These are phyloP conservation scores for Entomobrya proxima DNA, from an alignment of 2,888 invertebrate species.

Conservation along the genomic window DNA sequence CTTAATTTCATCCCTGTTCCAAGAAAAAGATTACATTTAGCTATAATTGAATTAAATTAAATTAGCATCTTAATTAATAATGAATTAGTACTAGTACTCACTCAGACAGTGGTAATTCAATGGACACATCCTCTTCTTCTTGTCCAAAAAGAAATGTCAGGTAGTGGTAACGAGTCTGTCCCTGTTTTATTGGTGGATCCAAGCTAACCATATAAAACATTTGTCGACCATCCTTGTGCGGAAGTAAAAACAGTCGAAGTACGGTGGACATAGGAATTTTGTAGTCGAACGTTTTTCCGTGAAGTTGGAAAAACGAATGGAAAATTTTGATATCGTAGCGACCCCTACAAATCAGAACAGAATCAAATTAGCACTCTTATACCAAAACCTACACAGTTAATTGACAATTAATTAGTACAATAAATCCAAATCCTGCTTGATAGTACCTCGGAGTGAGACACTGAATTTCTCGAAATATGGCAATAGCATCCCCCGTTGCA, in stretches of 20 bases:
- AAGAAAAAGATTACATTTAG: neutral
- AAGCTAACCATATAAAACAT: slow-evolving; percentile 98
- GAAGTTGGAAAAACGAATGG: slow-evolving; percentile 92
- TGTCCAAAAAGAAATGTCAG: slow-evolving; percentile 94
- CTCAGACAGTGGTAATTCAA: slow-evolving; percentile 95
- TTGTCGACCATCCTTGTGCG: slow-evolving; percentile 98
- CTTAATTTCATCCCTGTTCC: slow-evolving; percentile 87
- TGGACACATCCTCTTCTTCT: slow-evolving; percentile 90
- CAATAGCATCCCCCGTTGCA: slow-evolving; percentile 98
- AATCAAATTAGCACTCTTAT: slow-evolving; percentile 74
- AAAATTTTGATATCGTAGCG: slow-evolving; percentile 97
- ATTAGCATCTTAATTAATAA: neutral
- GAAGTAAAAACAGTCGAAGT: slow-evolving; percentile 92
- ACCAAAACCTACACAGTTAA: neutral
- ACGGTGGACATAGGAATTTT: slow-evolving; percentile 99
- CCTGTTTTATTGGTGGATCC: slow-evolving; percentile 99
- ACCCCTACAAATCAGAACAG: slow-evolving; percentile 86
- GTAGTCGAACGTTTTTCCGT: slow-evolving; percentile 99
- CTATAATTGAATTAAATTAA: slow-evolving; percentile 10
- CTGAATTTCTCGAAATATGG: slow-evolving; percentile 96
- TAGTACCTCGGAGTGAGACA: slow-evolving; percentile 98
- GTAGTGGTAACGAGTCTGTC: slow-evolving; percentile 98
- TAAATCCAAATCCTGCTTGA: no score
- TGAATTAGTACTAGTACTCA: slow-evolving; percentile 79
- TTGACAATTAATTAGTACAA: neutral